Evolutionary conservation across 2,888 invertebrate species (phyloP).

Genomic region (Autographa gamma): DNA sequence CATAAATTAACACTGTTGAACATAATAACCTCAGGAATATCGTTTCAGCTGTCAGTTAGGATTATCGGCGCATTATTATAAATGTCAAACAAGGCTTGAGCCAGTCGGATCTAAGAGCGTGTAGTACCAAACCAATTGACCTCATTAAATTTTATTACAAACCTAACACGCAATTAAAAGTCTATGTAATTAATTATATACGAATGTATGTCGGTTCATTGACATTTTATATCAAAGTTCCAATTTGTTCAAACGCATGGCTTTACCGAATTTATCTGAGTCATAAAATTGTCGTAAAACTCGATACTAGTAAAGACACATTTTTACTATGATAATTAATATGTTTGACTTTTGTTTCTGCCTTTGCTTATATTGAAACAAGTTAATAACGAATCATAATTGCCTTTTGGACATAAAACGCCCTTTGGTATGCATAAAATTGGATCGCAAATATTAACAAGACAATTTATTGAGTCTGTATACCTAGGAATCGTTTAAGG

Average conservation of each 20-base stretch:
- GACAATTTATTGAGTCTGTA: no score
- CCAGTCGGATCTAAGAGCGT: slow-evolving; percentile 27
- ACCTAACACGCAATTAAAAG: slow-evolving; percentile 57
- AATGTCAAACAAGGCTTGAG: slow-evolving; percentile 29
- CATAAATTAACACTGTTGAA: slow-evolving; percentile 46
- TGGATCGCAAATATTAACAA: no score
- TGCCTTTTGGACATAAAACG: background rate
- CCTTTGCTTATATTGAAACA: background rate
- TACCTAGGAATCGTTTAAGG: no score
- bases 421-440: no score
- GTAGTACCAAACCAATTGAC: slow-evolving; percentile 44
- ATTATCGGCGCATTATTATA: slow-evolving; percentile 39
- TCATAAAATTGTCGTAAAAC: slow-evolving; percentile 82
- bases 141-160: slow-evolving; percentile 56
- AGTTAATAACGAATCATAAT: background rate
- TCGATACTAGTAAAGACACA: slow-evolving; percentile 68
- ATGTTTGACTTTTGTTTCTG: slow-evolving; percentile 41
- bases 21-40: slow-evolving; percentile 43
- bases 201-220: slow-evolving; percentile 68
- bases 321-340: slow-evolving; percentile 60
- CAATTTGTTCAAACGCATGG: slow-evolving; percentile 74
- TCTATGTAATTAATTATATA: slow-evolving; percentile 53
- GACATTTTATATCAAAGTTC: slow-evolving; percentile 71
- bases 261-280: slow-evolving; percentile 68
- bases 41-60: slow-evolving; percentile 33